Base-by-base conservation (phyloP, 2,113 vertebrate genomes). In the Sinocyclocheilus anophthalmus region DNA sequence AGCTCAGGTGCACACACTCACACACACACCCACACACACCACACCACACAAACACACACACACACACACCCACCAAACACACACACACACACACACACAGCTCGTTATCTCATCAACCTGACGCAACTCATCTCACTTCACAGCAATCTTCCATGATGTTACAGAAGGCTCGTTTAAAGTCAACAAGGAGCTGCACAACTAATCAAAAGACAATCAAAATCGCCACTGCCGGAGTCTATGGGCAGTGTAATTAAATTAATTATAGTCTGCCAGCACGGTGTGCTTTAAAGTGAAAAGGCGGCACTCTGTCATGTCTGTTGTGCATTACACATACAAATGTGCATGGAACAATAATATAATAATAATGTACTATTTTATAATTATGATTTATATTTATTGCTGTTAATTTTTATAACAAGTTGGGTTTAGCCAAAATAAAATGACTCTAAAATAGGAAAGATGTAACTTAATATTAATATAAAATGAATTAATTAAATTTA, bases 71-170 rank as follows among this genome's bases (percentile, higher is more conserved):
- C n/a, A n/a, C n/a, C n/a, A n/a, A n/a, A 30, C 63, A 30, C n/a
- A 5, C 42, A 70, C n/a, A 22, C 59, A 59, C 78, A 82, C 84
- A 82, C 77, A 53, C 55, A 81, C 39, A 59, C 53, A 39, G 57
- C 55, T 82, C n/a, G 24, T 42, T 42, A 76, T 57, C 77, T 84
- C 42, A 48, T 84, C 45, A 65, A 59, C 82, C 83, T 90, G 90
- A 89, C 1, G 90, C 90, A 90, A 90, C 85, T 57, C 84, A 70
- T 53, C 77, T 67, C 48, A 89, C 81, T 90, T 90, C 86, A 87
- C 84, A 80, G 90, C 88, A 90, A 90, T 89, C 83, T 85, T 69
- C 78, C 22, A 37, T 86, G 86, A 85, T 81, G 83, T 90, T 89
- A 90, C 88, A 89, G 67, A 48, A 86, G 87, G 53, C 37, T 83